Base-by-base conservation (phyloP, 1,140 invertebrate genomes). In the Plodia interpunctella region DNA sequence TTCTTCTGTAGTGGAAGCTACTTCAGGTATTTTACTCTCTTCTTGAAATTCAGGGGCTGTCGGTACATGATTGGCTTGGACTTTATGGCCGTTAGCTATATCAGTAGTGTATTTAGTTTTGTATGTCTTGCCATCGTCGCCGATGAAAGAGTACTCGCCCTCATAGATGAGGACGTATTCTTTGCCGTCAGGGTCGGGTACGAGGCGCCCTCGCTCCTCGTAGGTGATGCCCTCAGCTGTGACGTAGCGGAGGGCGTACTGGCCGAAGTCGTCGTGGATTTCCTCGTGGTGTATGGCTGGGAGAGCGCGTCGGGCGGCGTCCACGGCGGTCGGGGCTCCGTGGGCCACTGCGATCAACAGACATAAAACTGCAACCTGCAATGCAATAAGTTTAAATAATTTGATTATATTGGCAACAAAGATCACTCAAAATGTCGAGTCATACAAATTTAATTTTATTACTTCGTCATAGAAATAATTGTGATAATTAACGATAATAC, bases 41-140 rank as follows among this genome's bases (percentile, higher is more conserved):
- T 20, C 18, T 20, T 52, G 19, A 13, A 10, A 2, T 21, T 20
- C 50, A 4, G 19, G 19, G 35, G 21, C 20, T 20, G 20, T 58
- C 6, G 62, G 62, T n/a, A 63, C 38, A 53, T 65, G 63, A 32
- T 57, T 59, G 4, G 49, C 61, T 20, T 69, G 59, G 5, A 65
- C 68, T 25, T 62, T 17, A 21, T 67, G 64, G 55, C 71, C 78
- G 15, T 76, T 77, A 13, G 63, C 55, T 9, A 72, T 56, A 44
- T 73, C 76, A 19, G 76, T 69, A 30, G 70, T 61, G 57, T 79
- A 83, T 56, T 74, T 77, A 21, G 72, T 74, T 19, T 59, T 49
- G 64, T 70, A 70, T 11, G 60, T 49, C 35, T 67, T 59, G 3
- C 74, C 75, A 51, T 76, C 64, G 15, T 66, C 61, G 8, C 63